Conservation (phyloP, 2,113 vertebrate species). For the Pavo muticus region DNA sequence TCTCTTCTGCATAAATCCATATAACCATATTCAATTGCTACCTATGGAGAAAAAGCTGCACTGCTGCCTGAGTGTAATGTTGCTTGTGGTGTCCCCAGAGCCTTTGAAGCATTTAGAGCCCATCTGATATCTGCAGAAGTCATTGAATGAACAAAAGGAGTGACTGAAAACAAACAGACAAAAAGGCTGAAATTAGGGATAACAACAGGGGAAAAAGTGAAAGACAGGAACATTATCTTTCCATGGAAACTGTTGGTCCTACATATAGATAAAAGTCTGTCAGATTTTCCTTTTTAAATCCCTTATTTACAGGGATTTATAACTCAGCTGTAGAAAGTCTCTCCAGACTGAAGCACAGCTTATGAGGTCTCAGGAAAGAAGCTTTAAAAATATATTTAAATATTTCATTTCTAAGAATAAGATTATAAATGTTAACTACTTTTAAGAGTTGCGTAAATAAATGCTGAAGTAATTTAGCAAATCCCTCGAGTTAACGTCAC, state of each 20-base stretch:
- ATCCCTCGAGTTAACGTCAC: background rate
- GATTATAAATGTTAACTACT: background rate
- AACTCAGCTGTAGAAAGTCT: background rate
- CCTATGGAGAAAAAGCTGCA: background rate
- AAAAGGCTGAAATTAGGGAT: background rate
- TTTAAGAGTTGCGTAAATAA: background rate
- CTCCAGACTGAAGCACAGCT: background rate
- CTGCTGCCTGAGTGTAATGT: background rate
- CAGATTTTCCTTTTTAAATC: constrained; percentile 17
- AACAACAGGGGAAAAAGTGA: background rate
- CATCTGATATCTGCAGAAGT: background rate
- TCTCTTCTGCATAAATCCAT: background rate
- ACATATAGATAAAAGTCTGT: constrained; percentile 15
- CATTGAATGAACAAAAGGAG: background rate
- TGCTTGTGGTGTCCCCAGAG: background rate
- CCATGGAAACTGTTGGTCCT: background rate
- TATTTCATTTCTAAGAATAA: background rate
- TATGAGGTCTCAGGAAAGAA: background rate
- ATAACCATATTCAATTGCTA: background rate
- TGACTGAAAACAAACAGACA: background rate
- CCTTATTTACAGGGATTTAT: constrained; percentile 5
- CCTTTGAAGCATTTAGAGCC: background rate
- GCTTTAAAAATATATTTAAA: background rate
- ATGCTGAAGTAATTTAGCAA: background rate
- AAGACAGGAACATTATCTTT: background rate